A percentile compares a stretch with the other conserved stretches of the same genome.
phyloP scores from a whole-genome alignment of 2,888 invertebrate genomes.

The Aproaerema taeniolella region DNA sequence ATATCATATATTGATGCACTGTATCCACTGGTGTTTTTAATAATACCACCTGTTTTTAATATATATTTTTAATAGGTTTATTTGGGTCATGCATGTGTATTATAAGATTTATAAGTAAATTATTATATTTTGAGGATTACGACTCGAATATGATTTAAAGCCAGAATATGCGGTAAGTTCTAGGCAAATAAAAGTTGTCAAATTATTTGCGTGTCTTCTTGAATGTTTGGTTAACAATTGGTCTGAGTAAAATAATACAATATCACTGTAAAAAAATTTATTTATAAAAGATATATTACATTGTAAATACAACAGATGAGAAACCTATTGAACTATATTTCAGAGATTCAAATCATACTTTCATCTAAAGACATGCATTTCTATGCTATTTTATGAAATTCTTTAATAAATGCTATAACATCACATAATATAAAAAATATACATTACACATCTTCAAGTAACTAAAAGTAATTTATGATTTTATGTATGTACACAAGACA shows the following conservation, averaged over 20 bases:
- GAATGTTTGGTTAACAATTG: slow-evolving; percentile 35
- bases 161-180: slow-evolving; percentile 67
- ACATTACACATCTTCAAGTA: too few species aligned
- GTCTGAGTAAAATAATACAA: slow-evolving; percentile 1
- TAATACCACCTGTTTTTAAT: slow-evolving; percentile 64
- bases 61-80: slow-evolving; percentile 62
- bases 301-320: too few species aligned
- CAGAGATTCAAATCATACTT: too few species aligned
- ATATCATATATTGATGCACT: slow-evolving; percentile 87
- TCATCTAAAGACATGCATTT: too few species aligned
- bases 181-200: slow-evolving; percentile 72
- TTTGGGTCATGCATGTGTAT: slow-evolving; percentile 74
- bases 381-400: too few species aligned
- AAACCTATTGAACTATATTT: too few species aligned
- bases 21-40: slow-evolving; percentile 75
- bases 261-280: not conserved
- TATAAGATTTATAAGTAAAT: slow-evolving; percentile 76
- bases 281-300: not conserved
- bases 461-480: too few species aligned
- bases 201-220: slow-evolving; percentile 62
- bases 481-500: too few species aligned
- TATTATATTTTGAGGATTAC: slow-evolving; percentile 68
- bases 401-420: too few species aligned
- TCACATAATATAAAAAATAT: too few species aligned
- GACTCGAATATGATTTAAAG: slow-evolving; percentile 71